Conservation (phyloP, 1,140 invertebrate genomes). For the Conopomorpha cramerella region DNA sequence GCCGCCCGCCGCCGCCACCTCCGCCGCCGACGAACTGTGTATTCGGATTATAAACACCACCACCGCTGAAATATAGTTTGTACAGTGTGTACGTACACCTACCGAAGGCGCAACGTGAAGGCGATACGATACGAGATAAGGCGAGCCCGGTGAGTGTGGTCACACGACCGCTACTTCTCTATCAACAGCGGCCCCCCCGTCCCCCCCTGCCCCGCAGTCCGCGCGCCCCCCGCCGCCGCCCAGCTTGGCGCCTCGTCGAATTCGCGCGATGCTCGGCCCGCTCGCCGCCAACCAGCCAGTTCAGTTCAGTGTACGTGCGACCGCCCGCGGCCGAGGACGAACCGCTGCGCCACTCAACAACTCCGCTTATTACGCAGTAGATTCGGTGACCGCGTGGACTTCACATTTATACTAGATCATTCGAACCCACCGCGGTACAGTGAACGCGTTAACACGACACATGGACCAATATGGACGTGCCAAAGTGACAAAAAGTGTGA, state of each 20-base stretch:
- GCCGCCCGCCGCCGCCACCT: no score
- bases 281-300: conserved; percentile 9
- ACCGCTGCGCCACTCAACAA: conserved; percentile 20
- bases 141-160: conserved; percentile 29
- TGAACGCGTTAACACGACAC: not conserved
- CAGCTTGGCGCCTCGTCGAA: no score
- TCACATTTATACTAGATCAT: not conserved
- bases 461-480: no score
- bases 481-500: no score
- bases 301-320: conserved; percentile 48
- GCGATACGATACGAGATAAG: conserved; percentile 11
- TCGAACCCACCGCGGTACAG: not conserved
- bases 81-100: no score
- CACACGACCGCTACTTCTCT: conserved; percentile 38
- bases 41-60: no score
- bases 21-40: no score
- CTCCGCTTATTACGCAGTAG: conserved; percentile 52
- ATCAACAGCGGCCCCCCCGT: conserved; percentile 18
- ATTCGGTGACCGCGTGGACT: conserved; percentile 47
- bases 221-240: conserved; percentile 31
- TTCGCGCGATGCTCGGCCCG: conserved; percentile 41
- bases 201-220: conserved; percentile 18
- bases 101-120: no score
- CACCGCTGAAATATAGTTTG: no score
- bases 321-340: conserved; percentile 37